Evolutionary conservation across 1,140 invertebrate species (phyloP).

Genomic region (Contarinia nasturtii): DNA sequence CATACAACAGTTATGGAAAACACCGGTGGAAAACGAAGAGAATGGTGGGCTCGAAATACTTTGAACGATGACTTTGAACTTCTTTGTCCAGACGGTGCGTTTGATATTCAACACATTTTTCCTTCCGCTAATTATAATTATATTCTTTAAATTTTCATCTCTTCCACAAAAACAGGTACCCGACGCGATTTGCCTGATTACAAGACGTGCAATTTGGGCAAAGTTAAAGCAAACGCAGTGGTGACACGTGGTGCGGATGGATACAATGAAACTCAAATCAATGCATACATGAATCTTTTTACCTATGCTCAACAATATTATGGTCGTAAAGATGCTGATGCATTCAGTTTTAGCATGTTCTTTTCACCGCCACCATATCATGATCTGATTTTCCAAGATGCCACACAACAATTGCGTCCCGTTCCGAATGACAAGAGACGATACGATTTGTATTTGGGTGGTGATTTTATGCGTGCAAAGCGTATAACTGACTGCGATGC

Average conservation of each 20-base stretch:
- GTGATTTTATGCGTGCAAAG: slow-evolving; percentile 55
- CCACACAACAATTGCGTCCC: slow-evolving; percentile 61
- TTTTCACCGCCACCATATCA: slow-evolving; percentile 56
- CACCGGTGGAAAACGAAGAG: slow-evolving; percentile 70
- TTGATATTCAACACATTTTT: neutral
- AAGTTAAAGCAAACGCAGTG: slow-evolving; percentile 78
- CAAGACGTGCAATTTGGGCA: slow-evolving; percentile 70
- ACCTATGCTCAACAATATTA: slow-evolving; percentile 82
- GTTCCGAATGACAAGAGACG: slow-evolving; percentile 40
- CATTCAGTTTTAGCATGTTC: slow-evolving; percentile 84
- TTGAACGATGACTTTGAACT: slow-evolving; percentile 84
- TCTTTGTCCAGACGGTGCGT: slow-evolving; percentile 72
- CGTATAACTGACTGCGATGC: slow-evolving; percentile 59
- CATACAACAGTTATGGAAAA: slow-evolving; percentile 83
- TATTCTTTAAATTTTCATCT: neutral
- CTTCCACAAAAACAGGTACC: slow-evolving; percentile 29
- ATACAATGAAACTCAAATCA: slow-evolving; percentile 61
- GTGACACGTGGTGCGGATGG: slow-evolving; percentile 58
- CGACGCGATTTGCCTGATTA: slow-evolving; percentile 62
- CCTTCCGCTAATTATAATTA: neutral
- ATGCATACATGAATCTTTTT: slow-evolving; percentile 71
- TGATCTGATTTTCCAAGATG: slow-evolving; percentile 85
- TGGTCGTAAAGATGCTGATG: slow-evolving; percentile 62
- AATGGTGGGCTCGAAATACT: slow-evolving; percentile 86
- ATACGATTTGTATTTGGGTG: slow-evolving; percentile 42